Evolutionary conservation across 2,113 vertebrate species (phyloP).

Genomic region (Grammomys surdaster): DNA sequence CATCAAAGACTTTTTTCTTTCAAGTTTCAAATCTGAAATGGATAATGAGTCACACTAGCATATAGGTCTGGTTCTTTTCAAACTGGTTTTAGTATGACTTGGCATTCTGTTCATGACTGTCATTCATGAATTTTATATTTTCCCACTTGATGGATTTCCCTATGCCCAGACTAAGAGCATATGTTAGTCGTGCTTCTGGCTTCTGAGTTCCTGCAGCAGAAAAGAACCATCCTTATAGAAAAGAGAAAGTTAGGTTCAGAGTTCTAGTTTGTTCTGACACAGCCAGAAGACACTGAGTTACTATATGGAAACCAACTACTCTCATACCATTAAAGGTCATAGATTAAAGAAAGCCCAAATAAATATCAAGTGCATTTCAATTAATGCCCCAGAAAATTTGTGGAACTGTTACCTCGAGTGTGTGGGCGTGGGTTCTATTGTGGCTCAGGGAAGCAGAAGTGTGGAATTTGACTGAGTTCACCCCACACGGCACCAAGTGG

Average conservation of each 20-base stretch:
- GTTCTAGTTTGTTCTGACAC: not conserved
- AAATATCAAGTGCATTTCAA: not conserved
- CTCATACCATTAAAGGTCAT: not conserved
- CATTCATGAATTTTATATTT: not conserved
- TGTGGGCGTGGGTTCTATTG: too few relatives aligned
- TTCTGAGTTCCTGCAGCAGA: not conserved
- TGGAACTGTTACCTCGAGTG: too few relatives aligned
- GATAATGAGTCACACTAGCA: not conserved
- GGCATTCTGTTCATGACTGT: not conserved
- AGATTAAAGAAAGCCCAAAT: not conserved
- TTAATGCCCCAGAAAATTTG: not conserved
- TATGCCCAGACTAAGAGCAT: too few relatives aligned
- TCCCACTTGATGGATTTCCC: not conserved
- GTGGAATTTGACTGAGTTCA: too few relatives aligned
- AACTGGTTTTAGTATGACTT: not conserved
- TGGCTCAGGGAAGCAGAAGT: too few relatives aligned
- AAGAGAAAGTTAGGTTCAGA: not conserved
- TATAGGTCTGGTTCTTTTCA: not conserved
- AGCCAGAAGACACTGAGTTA: not conserved
- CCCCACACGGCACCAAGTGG: too few relatives aligned
- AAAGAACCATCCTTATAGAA: too few relatives aligned
- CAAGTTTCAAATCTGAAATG: not conserved
- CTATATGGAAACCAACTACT: not conserved
- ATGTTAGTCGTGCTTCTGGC: not conserved
- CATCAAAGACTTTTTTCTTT: not conserved